Percentiles rank a stretch among this genome's conserved stretches.
Conservation (phyloP, 1,140 invertebrate genomes). For the Adelges cooleyi region DNA sequence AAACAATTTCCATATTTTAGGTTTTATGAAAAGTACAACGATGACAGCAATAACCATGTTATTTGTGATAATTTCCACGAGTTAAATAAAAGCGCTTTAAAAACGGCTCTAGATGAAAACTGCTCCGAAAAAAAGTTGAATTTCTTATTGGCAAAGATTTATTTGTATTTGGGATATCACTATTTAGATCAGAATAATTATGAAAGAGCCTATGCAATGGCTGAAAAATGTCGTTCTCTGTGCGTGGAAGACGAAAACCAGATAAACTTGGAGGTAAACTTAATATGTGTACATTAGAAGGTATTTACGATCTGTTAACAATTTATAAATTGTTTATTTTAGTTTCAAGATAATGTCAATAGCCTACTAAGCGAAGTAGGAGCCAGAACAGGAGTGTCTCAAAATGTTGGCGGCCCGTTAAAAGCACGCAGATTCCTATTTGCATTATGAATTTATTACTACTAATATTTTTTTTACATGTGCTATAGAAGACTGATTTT, state of each 20-base stretch:
- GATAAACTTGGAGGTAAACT: too few species aligned
- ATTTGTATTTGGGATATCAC: slow-evolving; percentile 16
- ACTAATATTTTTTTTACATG: too few species aligned
- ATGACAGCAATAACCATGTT: not conserved
- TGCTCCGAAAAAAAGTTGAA: not conserved
- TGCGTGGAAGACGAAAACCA: not conserved
- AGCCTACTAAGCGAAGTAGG: not conserved
- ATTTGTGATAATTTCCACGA: not conserved
- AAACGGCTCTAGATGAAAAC: not conserved
- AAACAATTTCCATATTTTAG: not conserved
- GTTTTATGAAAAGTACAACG: slow-evolving; percentile 5
- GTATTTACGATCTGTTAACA: too few species aligned
- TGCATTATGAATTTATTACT: too few species aligned
- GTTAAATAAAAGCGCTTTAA: not conserved
- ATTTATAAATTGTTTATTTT: too few species aligned
- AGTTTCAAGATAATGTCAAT: not conserved
- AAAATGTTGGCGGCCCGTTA: not conserved
- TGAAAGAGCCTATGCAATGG: not conserved
- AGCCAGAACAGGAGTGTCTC: not conserved
- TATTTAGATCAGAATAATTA: slow-evolving; percentile 16
- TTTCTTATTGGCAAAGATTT: slow-evolving; percentile 5
- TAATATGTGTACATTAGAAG: too few species aligned
- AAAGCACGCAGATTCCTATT: slow-evolving; percentile 22
- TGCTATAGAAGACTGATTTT: too few species aligned
- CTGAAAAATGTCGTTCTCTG: not conserved